These are phyloP conservation scores for Dolichallabes microphthalmus DNA, from an alignment of 2,113 vertebrate genomes.

Conservation along the genomic window DNA sequence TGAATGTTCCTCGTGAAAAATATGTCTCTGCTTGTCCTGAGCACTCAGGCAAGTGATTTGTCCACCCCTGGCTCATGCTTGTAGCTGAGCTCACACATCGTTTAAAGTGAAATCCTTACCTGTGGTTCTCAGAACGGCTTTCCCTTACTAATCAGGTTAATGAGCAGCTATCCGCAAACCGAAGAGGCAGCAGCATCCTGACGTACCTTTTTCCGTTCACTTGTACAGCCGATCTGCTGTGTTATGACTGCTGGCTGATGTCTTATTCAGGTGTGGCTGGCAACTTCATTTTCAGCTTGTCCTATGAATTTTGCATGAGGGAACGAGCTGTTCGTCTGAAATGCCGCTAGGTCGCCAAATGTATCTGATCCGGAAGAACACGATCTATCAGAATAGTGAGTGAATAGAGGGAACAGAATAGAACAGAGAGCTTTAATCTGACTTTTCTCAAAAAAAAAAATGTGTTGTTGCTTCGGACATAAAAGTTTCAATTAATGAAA, in stretches of 20 bases:
- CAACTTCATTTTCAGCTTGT: conserved; percentile 53
- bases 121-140: conserved; percentile 51
- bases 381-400: neutral
- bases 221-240: conserved; percentile 51
- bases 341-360: conserved; percentile 13
- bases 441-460: neutral
- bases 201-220: conserved; percentile 54
- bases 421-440: neutral
- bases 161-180: conserved; percentile 50
- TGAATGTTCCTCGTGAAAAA: too few species aligned
- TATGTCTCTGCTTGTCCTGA: neutral
- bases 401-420: neutral
- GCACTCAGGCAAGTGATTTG: neutral
- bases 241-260: conserved; percentile 51
- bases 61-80: neutral
- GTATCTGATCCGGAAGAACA: conserved; percentile 4
- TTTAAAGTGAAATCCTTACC: conserved; percentile 52
- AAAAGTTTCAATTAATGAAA: neutral
- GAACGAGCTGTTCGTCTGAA: conserved; percentile 30
- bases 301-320: conserved; percentile 47
- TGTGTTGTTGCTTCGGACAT: neutral
- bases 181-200: conserved; percentile 28
- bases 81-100: neutral
- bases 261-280: conserved; percentile 54
- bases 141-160: conserved; percentile 61